Conservation (phyloP, 2,113 vertebrate genomes). For the Oryctolagus cuniculus region mOryCun1.1 NC_091433.1:127828001-127828500, state of each 20-base stretch:
- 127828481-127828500: neutral
- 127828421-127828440: neutral
- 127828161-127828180: neutral
- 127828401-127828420: neutral
- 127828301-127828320: neutral
- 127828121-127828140: neutral
- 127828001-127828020: neutral
- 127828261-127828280: neutral
- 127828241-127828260: neutral
- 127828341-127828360: accelerated
- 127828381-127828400: neutral
- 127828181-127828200: neutral
- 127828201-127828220: neutral
- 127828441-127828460: neutral
- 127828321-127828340: neutral
- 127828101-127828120: neutral
- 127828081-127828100: neutral
- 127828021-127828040: neutral
- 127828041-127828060: neutral
- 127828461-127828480: neutral
- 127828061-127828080: neutral
- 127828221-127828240: neutral
- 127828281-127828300: neutral
- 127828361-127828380: too few relatives aligned
- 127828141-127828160: neutral